Percentiles rank a stretch among this genome's conserved stretches.
These are phyloP conservation scores for Melanchra persicariae DNA, from an alignment of 2,888 invertebrate genomes.

Conservation along the genomic window DNA sequence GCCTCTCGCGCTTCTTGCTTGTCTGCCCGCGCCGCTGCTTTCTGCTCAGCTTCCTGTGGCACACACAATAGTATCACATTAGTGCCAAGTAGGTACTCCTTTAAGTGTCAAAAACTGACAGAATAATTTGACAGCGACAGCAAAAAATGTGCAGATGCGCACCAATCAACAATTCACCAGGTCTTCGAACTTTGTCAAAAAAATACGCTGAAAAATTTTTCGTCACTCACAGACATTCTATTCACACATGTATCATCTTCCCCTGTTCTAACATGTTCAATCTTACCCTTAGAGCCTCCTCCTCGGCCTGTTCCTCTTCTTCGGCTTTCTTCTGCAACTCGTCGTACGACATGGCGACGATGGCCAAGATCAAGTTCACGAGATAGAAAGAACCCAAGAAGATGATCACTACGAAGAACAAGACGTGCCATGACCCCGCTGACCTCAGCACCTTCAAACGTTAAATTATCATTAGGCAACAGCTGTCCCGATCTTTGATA, in stretches of 20 bases:
- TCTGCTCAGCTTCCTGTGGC: conserved; percentile 95
- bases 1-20: conserved; percentile 91
- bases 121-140: neutral
- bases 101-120: neutral
- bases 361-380: conserved; percentile 99
- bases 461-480: conserved; percentile 16
- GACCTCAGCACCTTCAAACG: conserved; percentile 95
- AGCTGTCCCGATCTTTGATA: neutral
- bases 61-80: neutral
- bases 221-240: neutral
- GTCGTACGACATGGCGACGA: conserved; percentile 99
- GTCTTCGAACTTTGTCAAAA: neutral
- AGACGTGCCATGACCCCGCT: conserved; percentile 99
- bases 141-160: too few species aligned
- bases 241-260: conserved; percentile 6
- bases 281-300: conserved; percentile 96
- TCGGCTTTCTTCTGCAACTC: conserved; percentile 99
- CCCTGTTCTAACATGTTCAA: conserved; percentile 1
- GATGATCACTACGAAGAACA: conserved; percentile 99
- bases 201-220: neutral
- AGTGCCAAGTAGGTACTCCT: neutral
- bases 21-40: conserved; percentile 93
- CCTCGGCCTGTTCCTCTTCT: conserved; percentile 98
- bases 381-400: conserved; percentile 99
- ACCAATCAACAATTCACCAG: too few species aligned